Conservation (phyloP, 2,888 invertebrate genomes). For the Cephus runcator region DNA sequence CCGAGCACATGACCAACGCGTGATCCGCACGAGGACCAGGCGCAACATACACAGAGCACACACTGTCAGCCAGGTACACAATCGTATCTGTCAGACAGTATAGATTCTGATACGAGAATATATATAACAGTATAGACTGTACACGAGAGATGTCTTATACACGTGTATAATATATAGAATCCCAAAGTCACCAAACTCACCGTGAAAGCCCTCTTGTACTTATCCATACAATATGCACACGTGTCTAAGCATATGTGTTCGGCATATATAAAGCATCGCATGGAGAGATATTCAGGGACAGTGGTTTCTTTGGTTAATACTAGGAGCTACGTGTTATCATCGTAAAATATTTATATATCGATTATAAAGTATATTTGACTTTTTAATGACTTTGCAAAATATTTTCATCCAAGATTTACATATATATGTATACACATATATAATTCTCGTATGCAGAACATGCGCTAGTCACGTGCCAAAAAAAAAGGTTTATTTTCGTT, state of each 20-base stretch:
- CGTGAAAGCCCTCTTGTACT: background rate
- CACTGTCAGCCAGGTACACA: background rate
- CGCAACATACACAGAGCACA: background rate
- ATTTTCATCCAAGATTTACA: too few species aligned
- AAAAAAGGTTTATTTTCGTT: background rate
- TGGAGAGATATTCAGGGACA: background rate
- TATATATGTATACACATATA: too few species aligned
- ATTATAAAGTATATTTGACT: too few species aligned
- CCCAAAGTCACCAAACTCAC: too few species aligned
- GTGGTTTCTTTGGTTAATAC: too few species aligned
- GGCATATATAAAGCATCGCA: background rate
- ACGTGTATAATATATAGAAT: background rate
- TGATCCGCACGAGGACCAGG: slow-evolving; percentile 8
- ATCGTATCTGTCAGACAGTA: background rate
- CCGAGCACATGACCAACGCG: slow-evolving; percentile 10
- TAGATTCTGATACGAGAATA: background rate
- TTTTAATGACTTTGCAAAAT: too few species aligned
- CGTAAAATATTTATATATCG: too few species aligned
- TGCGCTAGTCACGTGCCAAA: background rate
- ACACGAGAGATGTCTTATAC: background rate
- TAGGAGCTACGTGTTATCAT: too few species aligned
- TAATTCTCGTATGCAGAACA: too few species aligned
- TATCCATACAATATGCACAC: background rate
- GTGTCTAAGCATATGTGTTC: background rate
- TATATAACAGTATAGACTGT: background rate